Percentiles rank a stretch among this genome's conserved stretches.
phyloP scores from a whole-genome alignment of 2,888 invertebrate genomes.

The Diaprepes abbreviatus region DNA sequence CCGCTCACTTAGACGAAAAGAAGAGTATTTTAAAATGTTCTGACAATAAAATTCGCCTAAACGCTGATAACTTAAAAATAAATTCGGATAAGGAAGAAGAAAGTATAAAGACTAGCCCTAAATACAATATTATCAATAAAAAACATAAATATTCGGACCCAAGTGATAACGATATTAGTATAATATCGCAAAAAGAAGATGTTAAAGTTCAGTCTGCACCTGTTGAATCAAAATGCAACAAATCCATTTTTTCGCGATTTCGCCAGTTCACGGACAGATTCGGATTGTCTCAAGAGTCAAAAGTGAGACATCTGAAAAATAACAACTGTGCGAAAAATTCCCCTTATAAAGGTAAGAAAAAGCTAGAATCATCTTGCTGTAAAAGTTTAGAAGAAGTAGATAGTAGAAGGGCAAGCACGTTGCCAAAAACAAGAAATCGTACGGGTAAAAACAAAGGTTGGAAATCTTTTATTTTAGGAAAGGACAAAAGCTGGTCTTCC shows the following conservation, averaged over 20 bases:
- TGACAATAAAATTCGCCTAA: conserved; percentile 54
- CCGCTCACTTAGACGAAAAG: conserved; percentile 55
- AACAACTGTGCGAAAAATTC: conserved; percentile 57
- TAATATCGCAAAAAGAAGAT: conserved; percentile 56
- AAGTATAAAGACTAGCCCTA: conserved; percentile 42
- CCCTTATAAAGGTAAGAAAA: conserved; percentile 52
- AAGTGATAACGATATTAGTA: conserved; percentile 57
- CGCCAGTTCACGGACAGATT: conserved; percentile 71
- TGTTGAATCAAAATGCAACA: conserved; percentile 61
- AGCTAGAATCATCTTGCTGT: conserved; percentile 59
- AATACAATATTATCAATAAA: conserved; percentile 54
- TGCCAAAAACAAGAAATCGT: conserved; percentile 61
- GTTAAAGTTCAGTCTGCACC: conserved; percentile 49
- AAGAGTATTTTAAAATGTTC: conserved; percentile 63
- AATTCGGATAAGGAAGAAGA: conserved; percentile 51
- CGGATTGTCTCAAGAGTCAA: conserved; percentile 68
- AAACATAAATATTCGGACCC: conserved; percentile 53
- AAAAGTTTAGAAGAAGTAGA: conserved; percentile 58
- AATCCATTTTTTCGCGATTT: conserved; percentile 68
- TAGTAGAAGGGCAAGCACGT: conserved; percentile 61
- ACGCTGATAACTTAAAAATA: conserved; percentile 58
- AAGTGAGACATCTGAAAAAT: conserved; percentile 56
- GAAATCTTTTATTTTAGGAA: conserved; percentile 64
- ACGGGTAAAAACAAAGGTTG: conserved; percentile 60
- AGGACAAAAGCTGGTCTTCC: conserved; percentile 60